A percentile compares a stretch with the other conserved stretches of the same genome.
Conservation (phyloP, 2,113 vertebrate species). For the Ifrita kowaldi region DNA sequence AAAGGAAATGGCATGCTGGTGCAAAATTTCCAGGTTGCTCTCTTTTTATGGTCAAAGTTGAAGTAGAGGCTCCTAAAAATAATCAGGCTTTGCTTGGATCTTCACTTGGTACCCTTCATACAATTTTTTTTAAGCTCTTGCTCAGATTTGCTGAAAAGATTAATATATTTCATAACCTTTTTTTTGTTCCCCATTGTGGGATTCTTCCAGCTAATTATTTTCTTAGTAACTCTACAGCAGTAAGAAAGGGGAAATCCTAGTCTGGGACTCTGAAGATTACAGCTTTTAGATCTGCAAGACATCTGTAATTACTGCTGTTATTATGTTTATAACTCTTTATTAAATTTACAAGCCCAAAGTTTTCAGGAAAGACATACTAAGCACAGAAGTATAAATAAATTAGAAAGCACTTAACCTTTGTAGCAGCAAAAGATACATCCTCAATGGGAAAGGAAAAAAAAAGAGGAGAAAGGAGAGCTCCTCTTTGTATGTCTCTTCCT, state of each 20-base stretch:
- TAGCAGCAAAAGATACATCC: neutral
- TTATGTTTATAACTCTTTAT: slow-evolving; percentile 35
- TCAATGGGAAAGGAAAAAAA: neutral
- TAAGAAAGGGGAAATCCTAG: neutral
- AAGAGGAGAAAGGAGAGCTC: neutral
- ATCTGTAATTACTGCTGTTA: slow-evolving; percentile 31
- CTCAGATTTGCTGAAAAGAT: neutral
- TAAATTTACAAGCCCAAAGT: neutral
- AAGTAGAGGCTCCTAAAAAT: slow-evolving; percentile 49
- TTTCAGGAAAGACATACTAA: slow-evolving; percentile 19
- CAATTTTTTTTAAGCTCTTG: neutral
- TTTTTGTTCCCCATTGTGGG: neutral
- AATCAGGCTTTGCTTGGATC: neutral
- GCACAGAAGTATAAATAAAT: slow-evolving; percentile 16
- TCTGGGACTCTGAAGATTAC: slow-evolving; percentile 2
- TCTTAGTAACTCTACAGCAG: neutral
- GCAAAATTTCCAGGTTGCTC: neutral
- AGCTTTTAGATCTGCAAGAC: slow-evolving; percentile 26
- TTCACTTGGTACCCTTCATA: neutral
- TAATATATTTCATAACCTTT: neutral
- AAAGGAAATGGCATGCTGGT: slow-evolving; percentile 10
- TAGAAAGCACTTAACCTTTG: slow-evolving; percentile 5
- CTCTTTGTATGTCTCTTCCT: neutral
- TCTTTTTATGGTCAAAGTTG: slow-evolving; percentile 30
- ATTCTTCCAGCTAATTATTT: slow-evolving; percentile 4